A percentile compares a stretch with the other conserved stretches of the same genome.
Conservation (phyloP, 2,888 invertebrate species). For the Carterocephalus palaemon region DNA sequence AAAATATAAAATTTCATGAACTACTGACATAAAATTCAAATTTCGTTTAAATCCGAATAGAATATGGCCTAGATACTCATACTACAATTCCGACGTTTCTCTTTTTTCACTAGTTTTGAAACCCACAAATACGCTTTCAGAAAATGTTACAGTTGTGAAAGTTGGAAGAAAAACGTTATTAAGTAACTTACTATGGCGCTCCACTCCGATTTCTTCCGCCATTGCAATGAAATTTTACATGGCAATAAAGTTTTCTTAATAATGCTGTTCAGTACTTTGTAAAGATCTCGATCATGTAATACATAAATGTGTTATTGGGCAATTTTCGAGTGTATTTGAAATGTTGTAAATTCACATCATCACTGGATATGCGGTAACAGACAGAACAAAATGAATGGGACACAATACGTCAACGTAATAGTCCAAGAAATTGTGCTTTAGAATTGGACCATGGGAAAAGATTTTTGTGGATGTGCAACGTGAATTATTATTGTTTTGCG, state of each 20-base stretch:
- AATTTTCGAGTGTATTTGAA: constrained; percentile 15
- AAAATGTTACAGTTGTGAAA: constrained; percentile 25
- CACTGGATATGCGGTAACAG: constrained; percentile 14
- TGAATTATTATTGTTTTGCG: too few relatives aligned
- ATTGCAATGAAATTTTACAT: constrained; percentile 21
- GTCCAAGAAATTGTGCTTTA: constrained; percentile 5
- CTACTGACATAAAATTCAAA: background rate
- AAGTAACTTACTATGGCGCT: constrained; percentile 20
- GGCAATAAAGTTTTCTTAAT: constrained; percentile 21
- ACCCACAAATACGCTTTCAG: constrained; percentile 17
- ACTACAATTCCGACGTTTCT: constrained; percentile 13
- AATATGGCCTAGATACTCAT: constrained; percentile 9
- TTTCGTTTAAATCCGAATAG: constrained; percentile 5
- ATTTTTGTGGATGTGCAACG: background rate
- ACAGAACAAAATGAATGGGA: constrained; percentile 8
- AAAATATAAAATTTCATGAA: background rate
- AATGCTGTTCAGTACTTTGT: constrained; percentile 11
- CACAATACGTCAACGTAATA: constrained; percentile 9
- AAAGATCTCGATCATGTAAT: constrained; percentile 17
- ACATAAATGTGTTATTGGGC: constrained; percentile 11
- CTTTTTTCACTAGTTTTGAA: constrained; percentile 19
- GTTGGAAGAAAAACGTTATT: constrained; percentile 23
- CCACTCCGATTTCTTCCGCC: constrained; percentile 24
- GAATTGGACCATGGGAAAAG: background rate
- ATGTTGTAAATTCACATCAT: constrained; percentile 9